phyloP scores from a whole-genome alignment of 2,797 vertebrate genomes.

The Rallus crepitans region DNA sequence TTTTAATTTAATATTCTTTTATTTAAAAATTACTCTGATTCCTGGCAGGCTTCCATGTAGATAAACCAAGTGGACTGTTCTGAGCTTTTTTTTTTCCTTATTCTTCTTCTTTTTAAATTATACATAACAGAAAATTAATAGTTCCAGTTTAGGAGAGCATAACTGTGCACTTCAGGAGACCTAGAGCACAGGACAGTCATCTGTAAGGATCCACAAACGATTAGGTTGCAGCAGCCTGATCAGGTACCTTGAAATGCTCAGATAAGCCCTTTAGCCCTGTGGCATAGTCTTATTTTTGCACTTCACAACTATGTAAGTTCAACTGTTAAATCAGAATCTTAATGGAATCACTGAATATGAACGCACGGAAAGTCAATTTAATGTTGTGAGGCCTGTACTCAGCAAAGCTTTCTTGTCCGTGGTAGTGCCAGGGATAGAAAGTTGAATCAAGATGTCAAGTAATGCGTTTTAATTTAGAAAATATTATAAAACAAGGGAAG shows the following conservation, averaged over 20 bases:
- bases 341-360: background rate
- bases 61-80: background rate
- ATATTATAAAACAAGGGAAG: background rate
- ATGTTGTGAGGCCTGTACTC: background rate
- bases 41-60: background rate
- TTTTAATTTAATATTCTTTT: background rate
- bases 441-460: background rate
- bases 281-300: background rate
- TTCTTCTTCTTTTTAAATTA: background rate
- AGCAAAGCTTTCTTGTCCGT: background rate
- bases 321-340: background rate
- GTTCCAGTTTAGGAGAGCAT: background rate
- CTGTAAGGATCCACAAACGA: background rate
- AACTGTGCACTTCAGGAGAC: background rate
- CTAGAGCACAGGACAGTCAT: background rate
- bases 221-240: background rate
- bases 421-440: background rate
- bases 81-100: background rate
- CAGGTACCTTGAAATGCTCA: background rate
- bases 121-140: background rate
- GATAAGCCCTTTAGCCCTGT: background rate
- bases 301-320: background rate
- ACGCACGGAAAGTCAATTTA: background rate
- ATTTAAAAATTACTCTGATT: background rate
- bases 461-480: constrained; percentile 10